Evolutionary conservation across 2,113 vertebrate species (phyloP).

Genomic region (Apistogramma diplotaenia): DNA sequence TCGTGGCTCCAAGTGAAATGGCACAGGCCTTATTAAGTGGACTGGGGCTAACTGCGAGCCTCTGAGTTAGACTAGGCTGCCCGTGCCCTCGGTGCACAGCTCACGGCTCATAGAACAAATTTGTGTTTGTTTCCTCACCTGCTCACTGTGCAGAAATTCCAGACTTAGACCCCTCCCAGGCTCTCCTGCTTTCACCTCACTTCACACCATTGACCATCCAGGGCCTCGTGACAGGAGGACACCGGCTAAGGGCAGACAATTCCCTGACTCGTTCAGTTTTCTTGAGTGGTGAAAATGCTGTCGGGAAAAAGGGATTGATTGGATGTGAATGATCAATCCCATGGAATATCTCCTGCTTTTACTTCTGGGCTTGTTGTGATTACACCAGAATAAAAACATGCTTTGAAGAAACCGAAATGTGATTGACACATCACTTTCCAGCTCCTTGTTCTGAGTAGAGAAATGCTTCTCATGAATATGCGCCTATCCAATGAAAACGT

Average conservation of each 20-base stretch:
- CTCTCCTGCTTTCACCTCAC: background rate
- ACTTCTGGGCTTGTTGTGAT: conserved; percentile 7
- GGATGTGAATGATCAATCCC: conserved; percentile 29
- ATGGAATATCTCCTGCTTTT: conserved; percentile 21
- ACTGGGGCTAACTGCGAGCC: conserved; percentile 12
- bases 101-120: conserved; percentile 50
- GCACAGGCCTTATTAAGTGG: conserved; percentile 37
- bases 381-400: background rate
- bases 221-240: conserved; percentile 9
- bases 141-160: conserved; percentile 48
- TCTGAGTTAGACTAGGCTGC: conserved; percentile 16
- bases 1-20: conserved; percentile 5
- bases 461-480: background rate
- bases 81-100: conserved; percentile 22
- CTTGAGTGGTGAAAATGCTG: conserved; percentile 11
- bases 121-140: conserved; percentile 46
- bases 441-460: background rate
- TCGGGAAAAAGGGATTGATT: conserved; percentile 12
- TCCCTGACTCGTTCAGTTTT: background rate
- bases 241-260: background rate
- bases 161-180: background rate
- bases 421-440: conserved; percentile 30
- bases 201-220: background rate
- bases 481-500: background rate
- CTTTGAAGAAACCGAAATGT: conserved; percentile 16